These are phyloP conservation scores for Alsophila aescularia DNA, from an alignment of 2,888 invertebrate genomes.

Conservation along the genomic window DNA sequence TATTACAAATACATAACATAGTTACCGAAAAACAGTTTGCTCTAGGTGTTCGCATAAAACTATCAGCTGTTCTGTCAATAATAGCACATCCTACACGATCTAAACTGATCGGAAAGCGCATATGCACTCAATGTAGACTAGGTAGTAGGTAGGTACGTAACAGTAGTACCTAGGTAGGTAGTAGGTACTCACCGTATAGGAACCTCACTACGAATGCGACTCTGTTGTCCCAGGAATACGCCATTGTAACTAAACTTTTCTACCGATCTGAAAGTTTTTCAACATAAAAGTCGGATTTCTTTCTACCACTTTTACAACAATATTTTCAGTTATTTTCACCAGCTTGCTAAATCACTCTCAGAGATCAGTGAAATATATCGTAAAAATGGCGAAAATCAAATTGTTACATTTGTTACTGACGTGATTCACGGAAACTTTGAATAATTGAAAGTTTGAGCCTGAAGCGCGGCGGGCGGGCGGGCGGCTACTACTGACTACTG, in stretches of 20 bases:
- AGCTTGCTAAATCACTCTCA: background rate
- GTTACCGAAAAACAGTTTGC: no score
- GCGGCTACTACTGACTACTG: slow-evolving; percentile 30
- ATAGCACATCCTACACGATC: slow-evolving; percentile 13
- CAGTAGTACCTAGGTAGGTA: no score
- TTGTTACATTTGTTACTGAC: background rate
- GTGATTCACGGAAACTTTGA: slow-evolving; percentile 1
- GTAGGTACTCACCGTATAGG: slow-evolving; percentile 88
- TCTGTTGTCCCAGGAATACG: slow-evolving; percentile 93
- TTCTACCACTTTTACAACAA: slow-evolving; percentile 4
- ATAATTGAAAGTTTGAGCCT: slow-evolving; percentile 3
- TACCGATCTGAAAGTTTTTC: slow-evolving; percentile 18
- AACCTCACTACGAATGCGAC: slow-evolving; percentile 92
- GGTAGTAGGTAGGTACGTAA: slow-evolving; percentile 9
- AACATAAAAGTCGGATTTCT: slow-evolving; percentile 19
- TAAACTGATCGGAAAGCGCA: background rate
- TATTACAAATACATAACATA: no score
- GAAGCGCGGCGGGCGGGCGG: slow-evolving; percentile 31
- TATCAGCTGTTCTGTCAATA: slow-evolving; percentile 23
- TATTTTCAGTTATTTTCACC: background rate
- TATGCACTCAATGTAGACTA: background rate
- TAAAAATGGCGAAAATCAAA: background rate
- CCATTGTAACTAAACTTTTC: slow-evolving; percentile 77
- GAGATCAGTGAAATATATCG: background rate
- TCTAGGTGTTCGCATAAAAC: no score